Percentiles rank a stretch among this genome's conserved stretches.
Evolutionary conservation across 92 coral and sea anemone species (phyloP).

Genomic region (Anthopleura xanthogrammica): DNA sequence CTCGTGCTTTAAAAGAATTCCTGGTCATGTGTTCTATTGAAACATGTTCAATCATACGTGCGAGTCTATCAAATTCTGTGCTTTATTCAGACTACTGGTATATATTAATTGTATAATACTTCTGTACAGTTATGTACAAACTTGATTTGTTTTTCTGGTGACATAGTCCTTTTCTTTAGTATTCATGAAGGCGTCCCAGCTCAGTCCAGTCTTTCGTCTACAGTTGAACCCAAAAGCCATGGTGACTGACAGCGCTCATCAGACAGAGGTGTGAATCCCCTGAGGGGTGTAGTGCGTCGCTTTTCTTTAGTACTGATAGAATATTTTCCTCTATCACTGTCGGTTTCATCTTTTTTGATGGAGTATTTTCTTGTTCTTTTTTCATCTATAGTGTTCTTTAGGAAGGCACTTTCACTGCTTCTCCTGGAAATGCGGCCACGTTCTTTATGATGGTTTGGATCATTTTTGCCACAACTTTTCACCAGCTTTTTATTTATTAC

Average conservation of each 20-base stretch:
- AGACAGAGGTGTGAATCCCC: conserved; percentile 16
- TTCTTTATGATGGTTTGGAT: neutral
- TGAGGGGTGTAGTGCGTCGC: conserved; percentile 11
- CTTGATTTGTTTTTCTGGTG: too few relatives aligned
- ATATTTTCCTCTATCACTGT: neutral
- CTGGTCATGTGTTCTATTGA: too few relatives aligned
- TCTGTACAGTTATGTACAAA: too few relatives aligned
- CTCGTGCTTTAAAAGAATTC: too few relatives aligned
- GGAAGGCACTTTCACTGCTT: neutral
- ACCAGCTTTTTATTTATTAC: neutral
- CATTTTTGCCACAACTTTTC: neutral
- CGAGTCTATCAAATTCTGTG: too few relatives aligned
- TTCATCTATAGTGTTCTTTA: neutral
- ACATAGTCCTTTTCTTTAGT: too few relatives aligned
- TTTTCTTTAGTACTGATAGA: neutral
- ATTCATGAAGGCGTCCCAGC: too few relatives aligned
- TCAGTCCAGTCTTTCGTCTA: neutral
- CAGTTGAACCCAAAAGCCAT: neutral
- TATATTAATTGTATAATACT: too few relatives aligned
- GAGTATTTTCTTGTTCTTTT: neutral
- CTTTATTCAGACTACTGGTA: too few relatives aligned
- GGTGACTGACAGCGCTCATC: neutral
- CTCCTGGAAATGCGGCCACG: neutral
- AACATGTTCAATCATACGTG: too few relatives aligned
- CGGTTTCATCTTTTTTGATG: too few relatives aligned